Base-by-base conservation (phyloP, 2,888 invertebrate genomes). In the Caenorhabditis virilis region DNA sequence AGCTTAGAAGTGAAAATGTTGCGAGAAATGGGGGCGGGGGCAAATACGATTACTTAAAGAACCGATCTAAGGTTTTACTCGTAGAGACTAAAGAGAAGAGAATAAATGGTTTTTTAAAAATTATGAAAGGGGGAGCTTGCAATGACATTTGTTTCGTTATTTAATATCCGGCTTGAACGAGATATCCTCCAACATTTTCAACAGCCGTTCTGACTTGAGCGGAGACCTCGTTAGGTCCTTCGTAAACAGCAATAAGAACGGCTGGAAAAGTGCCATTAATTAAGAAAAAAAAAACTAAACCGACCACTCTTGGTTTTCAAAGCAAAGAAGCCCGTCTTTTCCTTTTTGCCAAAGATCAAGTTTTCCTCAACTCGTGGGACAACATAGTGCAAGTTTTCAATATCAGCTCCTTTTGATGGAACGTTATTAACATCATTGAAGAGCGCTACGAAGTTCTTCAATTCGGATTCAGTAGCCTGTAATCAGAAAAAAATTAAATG, bases 341-440 rank as follows among this genome's bases (percentile, higher is more conserved):
- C 78, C 50, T 73, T 69, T 70, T 82, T 82, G 45, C 82, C 82
- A 62, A 82, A 82, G 57, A 82, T 78, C 46, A 82, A 70, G 51
- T 73, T 74, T 39, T 80, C 79, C 47, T 82, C 82, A 45, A 71
- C 64, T 36, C 78, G 68, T 20, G 82, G 82, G 38, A 82, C 82
- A 27, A 82, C 76, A 72, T 83, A 82, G 68, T 82, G 82, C 22
- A 77, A 42, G 20, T 77, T 64, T 66, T 74, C 79, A 18, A 79
- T 66, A 47, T 79, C 79, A 45, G 71, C 72, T 52, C 79, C 79
- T n/a, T 61, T 57, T 16, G 63, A 15, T 23, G 78, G 78, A 20
- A 64, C 69, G 23, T 30, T 45, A 22, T 11, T 45, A 48, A 78
- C 36, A 49, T 78, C 64, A 46, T 70, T 54, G 69, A 80, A 80